Evolutionary conservation across 1,140 invertebrate genomes (phyloP).

Genomic region (Drosophila gunungcola): DNA sequence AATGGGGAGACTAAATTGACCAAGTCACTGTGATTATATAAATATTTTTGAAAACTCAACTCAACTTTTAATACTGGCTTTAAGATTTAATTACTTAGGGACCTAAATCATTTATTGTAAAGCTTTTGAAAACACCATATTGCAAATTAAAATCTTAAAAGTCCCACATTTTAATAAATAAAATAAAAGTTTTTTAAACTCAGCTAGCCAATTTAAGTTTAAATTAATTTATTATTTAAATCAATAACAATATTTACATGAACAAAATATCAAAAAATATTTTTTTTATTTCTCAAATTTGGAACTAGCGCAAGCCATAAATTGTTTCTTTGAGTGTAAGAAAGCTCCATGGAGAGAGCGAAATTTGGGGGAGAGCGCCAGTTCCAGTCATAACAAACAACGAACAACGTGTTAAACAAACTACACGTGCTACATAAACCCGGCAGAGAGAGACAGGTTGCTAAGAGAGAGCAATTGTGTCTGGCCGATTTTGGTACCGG

Average conservation of each 20-base stretch:
- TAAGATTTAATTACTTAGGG: too few relatives aligned
- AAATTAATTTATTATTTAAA: too few relatives aligned
- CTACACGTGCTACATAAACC: conserved; percentile 58
- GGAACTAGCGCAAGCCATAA: not conserved
- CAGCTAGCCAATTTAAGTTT: too few relatives aligned
- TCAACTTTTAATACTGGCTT: too few relatives aligned
- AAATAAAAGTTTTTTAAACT: too few relatives aligned
- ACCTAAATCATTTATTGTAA: too few relatives aligned
- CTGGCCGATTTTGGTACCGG: conserved; percentile 21
- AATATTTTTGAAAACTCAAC: too few relatives aligned
- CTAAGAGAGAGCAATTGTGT: conserved; percentile 27
- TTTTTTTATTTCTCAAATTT: not conserved
- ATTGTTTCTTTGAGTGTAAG: conserved; percentile 8
- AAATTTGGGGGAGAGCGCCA: conserved; percentile 24
- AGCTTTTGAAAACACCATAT: too few relatives aligned
- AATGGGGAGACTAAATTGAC: too few relatives aligned
- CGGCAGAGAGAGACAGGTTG: not conserved
- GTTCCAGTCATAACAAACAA: conserved; percentile 72
- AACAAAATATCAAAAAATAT: not conserved
- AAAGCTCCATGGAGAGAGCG: conserved; percentile 7
- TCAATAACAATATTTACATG: not conserved
- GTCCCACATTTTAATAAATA: too few relatives aligned
- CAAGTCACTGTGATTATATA: too few relatives aligned
- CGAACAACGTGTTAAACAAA: conserved; percentile 67
- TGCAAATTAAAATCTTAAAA: too few relatives aligned